phyloP scores from a whole-genome alignment of 2,888 invertebrate species.

The Hecatera dysodea region DNA sequence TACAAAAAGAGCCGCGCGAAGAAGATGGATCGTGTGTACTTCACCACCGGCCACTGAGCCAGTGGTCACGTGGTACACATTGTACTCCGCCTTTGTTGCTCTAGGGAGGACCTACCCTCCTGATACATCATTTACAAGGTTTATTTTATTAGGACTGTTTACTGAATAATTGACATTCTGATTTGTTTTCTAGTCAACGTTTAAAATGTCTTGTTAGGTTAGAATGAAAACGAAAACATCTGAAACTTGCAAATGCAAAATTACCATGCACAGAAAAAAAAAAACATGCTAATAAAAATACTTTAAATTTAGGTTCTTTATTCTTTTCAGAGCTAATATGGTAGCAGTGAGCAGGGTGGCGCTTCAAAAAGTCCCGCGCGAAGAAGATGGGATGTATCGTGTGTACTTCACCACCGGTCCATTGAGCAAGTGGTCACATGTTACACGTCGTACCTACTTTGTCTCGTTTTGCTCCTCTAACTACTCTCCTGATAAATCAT shows the following conservation, averaged over 20 bases:
- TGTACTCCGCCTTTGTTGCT: no score
- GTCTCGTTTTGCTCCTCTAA: conserved; percentile 50
- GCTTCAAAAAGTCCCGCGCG: conserved; percentile 71
- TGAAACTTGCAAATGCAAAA: no score
- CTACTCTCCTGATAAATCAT: conserved; percentile 40
- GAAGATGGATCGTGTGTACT: conserved; percentile 76
- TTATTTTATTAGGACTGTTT: no score
- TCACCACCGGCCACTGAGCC: conserved; percentile 69
- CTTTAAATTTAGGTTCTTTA: conserved; percentile 20
- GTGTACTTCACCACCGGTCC: conserved; percentile 69
- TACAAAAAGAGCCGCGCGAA: conserved; percentile 73
- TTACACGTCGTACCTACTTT: conserved; percentile 33
- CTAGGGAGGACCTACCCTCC: no score
- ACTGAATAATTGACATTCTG: no score
- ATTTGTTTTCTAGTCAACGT: no score
- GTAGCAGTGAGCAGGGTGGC: conserved; percentile 56
- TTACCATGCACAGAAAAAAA: no score
- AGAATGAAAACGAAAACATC: no score
- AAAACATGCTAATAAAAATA: no score
- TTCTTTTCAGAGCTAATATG: conserved; percentile 33
- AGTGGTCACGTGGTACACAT: conserved; percentile 65
- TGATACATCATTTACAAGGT: no score
- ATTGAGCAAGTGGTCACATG: conserved; percentile 68
- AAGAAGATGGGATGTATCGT: conserved; percentile 79
- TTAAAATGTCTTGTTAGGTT: no score